Percentiles rank a stretch among this genome's conserved stretches.
These are phyloP conservation scores for Ditula angustiorana DNA, from an alignment of 2,888 invertebrate genomes.

Conservation along the genomic window DNA sequence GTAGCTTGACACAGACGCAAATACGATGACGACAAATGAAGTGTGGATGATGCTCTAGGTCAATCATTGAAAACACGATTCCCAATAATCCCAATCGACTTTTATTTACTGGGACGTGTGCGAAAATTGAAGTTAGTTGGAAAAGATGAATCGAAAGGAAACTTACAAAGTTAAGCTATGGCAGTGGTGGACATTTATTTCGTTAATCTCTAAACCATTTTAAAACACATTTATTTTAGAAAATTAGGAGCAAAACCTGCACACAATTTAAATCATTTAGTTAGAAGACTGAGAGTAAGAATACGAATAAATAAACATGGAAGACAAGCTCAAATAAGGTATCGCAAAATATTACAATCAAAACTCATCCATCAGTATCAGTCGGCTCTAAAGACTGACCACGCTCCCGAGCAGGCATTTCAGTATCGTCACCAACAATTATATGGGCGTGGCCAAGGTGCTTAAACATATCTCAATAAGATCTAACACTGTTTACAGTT, in stretches of 20 bases:
- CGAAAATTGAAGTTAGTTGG: neutral
- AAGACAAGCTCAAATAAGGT: slow-evolving; percentile 40
- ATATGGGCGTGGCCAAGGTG: neutral
- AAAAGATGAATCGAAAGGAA: slow-evolving; percentile 13
- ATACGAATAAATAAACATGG: slow-evolving; percentile 43
- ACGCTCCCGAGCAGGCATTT: neutral
- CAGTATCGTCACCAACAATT: neutral
- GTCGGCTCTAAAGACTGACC: neutral
- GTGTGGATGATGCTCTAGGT: neutral
- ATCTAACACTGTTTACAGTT: too few species aligned
- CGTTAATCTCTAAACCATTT: slow-evolving; percentile 32
- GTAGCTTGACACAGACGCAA: neutral
- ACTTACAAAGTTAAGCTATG: slow-evolving; percentile 67
- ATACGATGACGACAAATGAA: neutral
- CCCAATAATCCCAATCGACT: neutral
- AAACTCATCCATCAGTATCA: neutral
- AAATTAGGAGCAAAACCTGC: neutral
- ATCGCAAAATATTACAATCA: slow-evolving; percentile 7
- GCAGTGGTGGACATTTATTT: slow-evolving; percentile 66
- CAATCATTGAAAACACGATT: neutral
- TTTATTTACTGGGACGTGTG: neutral
- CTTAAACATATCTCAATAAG: neutral
- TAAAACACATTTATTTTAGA: neutral
- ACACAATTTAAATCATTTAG: slow-evolving; percentile 1
- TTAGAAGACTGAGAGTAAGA: slow-evolving; percentile 17